Base-by-base conservation (phyloP, 2,888 invertebrate species). In the Neoitamus cyanurus region DNA sequence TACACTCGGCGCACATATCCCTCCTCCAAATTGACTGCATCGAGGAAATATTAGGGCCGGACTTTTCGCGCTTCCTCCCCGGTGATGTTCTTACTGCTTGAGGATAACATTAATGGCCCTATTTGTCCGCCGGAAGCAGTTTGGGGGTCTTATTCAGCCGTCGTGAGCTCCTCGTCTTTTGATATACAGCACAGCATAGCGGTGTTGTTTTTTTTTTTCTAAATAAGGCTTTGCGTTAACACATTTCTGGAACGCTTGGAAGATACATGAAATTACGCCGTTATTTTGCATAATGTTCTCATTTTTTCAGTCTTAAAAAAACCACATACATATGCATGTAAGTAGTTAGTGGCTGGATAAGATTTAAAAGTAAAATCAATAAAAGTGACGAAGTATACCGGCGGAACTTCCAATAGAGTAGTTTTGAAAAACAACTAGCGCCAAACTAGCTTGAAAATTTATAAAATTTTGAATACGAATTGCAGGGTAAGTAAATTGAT, bases 21-120 rank as follows among this genome's bases (percentile, higher is more conserved):
- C 34, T n/a, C 25, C 34, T 31, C 30, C 31, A 70, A 70, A 70
- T 70, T 70, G 70, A 70, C 70, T 70, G 70, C 70, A 70, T 31
- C n/a, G 34, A 13, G 34, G 30, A 70, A 70, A 70, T 70, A 13
- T 70, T 7, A 34, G 70, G 70, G 34, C 31, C 30, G 34, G 70
- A 31, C 70, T 70, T 15, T n/a, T 34, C 70, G 31, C 70, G 34
- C 70, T 31, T 30, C 34, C 31, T 30, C 25, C 31, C 25, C 58
- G 25, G 25, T 9, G 30, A 31, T 15, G 34, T 34, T 70, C 1
- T 30, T n/a, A 70, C 70, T 70, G 5, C 13, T 31, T 70, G 13
- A 30, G 34, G 34, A 70, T 70, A 70, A 15, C 70, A n/a, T 70
- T 70, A 70, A 70, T 70, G 70, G 31, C 70, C 34, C 34, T 70